These are phyloP conservation scores for Phataginus tricuspis DNA, from an alignment of 2,797 vertebrate genomes.

Conservation along the genomic window DNA sequence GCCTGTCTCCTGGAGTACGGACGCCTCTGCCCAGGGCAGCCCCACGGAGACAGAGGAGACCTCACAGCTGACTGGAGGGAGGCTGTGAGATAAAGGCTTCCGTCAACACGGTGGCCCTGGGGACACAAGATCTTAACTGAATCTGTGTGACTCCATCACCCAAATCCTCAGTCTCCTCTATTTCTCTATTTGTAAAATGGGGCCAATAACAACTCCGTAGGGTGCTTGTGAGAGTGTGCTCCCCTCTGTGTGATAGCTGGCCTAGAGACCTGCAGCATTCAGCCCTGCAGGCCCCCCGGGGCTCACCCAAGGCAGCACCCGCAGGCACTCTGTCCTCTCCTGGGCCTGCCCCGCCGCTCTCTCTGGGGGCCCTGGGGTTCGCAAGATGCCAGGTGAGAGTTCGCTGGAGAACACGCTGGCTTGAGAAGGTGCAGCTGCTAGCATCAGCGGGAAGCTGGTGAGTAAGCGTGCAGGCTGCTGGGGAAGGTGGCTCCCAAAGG, in stretches of 20 bases:
- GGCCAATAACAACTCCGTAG: background rate
- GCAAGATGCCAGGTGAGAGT: background rate
- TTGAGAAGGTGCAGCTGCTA: slow-evolving; percentile 7
- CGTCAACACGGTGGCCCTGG: background rate
- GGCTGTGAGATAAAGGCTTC: background rate
- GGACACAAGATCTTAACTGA: background rate
- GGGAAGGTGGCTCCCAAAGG: background rate
- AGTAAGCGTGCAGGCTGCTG: fast-evolving
- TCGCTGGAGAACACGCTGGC: slow-evolving; percentile 20
- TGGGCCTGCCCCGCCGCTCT: background rate
- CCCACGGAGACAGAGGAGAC: background rate
- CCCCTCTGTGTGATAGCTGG: background rate
- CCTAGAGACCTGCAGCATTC: background rate
- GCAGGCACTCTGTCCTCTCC: background rate
- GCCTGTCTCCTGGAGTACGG: background rate
- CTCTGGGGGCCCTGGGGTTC: background rate
- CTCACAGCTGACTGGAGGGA: background rate
- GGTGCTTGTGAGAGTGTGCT: no score
- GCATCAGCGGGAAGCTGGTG: background rate
- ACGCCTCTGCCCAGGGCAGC: background rate
- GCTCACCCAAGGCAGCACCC: background rate
- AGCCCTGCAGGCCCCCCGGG: no score
- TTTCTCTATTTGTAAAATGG: background rate
- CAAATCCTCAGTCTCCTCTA: background rate
- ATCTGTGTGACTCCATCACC: no score